Conservation (phyloP, 2,888 invertebrate species). For the Ephialtes manifestator region DNA sequence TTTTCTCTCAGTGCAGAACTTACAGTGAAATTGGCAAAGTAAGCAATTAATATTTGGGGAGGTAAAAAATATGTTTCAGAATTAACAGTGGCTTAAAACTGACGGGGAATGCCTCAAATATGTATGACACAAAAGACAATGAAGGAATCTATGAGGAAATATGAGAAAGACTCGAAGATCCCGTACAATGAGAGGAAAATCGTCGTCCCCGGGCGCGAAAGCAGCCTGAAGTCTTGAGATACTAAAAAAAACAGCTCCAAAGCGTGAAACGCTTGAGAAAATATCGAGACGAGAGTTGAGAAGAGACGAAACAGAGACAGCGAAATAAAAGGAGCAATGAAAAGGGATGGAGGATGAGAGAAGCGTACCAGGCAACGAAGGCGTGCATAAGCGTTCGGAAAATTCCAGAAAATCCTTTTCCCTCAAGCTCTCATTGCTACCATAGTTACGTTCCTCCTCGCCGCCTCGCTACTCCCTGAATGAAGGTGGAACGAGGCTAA, state of each 20-base stretch:
- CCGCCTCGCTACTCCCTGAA: slow-evolving; percentile 24
- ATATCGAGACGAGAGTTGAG: slow-evolving; percentile 48
- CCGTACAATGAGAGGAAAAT: slow-evolving; percentile 45
- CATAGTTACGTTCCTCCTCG: slow-evolving; percentile 37
- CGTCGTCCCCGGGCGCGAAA: slow-evolving; percentile 10
- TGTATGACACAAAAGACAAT: not conserved
- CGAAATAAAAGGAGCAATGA: slow-evolving; percentile 19
- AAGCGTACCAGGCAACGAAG: slow-evolving; percentile 37
- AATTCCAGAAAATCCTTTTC: slow-evolving; percentile 58
- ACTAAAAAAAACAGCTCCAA: slow-evolving; percentile 23
- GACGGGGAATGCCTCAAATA: no score
- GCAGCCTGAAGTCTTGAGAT: slow-evolving; percentile 13
- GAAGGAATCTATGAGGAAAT: not conserved
- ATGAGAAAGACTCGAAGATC: slow-evolving; percentile 30
- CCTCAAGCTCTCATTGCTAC: slow-evolving; percentile 12
- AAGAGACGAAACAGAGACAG: slow-evolving; percentile 7
- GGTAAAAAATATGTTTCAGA: not conserved
- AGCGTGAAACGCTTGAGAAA: slow-evolving; percentile 56
- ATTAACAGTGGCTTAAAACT: no score
- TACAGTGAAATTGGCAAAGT: no score
- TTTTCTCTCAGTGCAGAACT: no score
- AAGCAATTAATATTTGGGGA: no score
- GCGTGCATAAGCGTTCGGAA: slow-evolving; percentile 57
- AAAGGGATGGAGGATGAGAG: slow-evolving; percentile 5
- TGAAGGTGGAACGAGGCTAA: slow-evolving; percentile 38